phyloP scores from a whole-genome alignment of 2,113 vertebrate genomes.

The Tachysurus vachellii region DNA sequence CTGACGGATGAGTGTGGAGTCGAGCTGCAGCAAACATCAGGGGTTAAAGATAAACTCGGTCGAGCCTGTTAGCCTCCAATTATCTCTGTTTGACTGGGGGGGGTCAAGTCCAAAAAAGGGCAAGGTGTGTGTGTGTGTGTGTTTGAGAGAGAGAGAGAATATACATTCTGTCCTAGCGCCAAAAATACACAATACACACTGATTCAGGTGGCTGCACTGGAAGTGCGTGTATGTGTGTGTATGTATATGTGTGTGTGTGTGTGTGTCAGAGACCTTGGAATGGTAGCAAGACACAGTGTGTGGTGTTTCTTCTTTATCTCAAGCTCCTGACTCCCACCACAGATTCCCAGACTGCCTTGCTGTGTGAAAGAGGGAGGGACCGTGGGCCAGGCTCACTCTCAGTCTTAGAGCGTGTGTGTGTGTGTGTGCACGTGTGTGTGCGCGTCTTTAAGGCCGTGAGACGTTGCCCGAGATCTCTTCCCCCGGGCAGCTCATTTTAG shows the following conservation, averaged over 20 bases:
- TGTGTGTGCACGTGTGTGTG: constrained; percentile 37
- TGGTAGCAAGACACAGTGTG: constrained; percentile 14
- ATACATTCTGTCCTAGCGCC: constrained; percentile 44
- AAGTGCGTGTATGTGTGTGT: not conserved
- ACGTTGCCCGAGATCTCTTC: constrained; percentile 50
- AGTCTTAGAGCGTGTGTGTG: constrained; percentile 30
- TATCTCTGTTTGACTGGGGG: constrained; percentile 40
- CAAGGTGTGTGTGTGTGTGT: constrained; percentile 37
- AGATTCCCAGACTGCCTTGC: constrained; percentile 33
- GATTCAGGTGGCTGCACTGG: not conserved
- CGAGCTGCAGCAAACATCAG: constrained; percentile 36
- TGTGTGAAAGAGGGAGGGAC: constrained; percentile 21
- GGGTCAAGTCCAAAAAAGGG: constrained; percentile 36
- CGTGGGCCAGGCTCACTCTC: not conserved
- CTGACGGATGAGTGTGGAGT: constrained; percentile 20
- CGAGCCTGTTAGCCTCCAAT: not conserved
- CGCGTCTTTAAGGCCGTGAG: constrained; percentile 64
- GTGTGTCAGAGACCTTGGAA: constrained; percentile 4
- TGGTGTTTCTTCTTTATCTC: constrained; percentile 35
- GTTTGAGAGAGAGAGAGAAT: constrained; percentile 45
- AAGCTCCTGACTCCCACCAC: constrained; percentile 39
- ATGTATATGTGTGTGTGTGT: not conserved
- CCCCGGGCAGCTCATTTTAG: constrained; percentile 37
- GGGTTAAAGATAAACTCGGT: constrained; percentile 53
- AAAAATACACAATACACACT: constrained; percentile 49